Conservation (phyloP, 2,113 vertebrate genomes). For the Tachycineta bicolor region DNA sequence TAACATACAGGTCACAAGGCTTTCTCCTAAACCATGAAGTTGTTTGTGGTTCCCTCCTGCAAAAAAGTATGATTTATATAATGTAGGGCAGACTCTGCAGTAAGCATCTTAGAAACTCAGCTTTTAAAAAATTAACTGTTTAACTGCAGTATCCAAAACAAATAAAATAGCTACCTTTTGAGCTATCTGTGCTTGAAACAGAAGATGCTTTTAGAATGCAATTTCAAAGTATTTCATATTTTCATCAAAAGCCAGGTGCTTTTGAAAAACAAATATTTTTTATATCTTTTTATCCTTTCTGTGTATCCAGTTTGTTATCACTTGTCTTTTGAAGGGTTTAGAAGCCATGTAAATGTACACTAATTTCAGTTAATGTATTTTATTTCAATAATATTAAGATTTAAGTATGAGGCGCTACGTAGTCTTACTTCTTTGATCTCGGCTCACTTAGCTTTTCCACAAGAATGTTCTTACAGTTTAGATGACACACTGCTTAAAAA, state of each 20-base stretch:
- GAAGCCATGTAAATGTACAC: background rate
- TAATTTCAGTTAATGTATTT: background rate
- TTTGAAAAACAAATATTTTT: background rate
- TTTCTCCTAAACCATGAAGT: background rate
- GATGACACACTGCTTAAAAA: background rate
- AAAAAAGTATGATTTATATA: background rate
- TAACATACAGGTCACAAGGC: background rate
- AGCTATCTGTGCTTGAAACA: background rate
- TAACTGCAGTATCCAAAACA: background rate
- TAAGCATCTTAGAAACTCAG: background rate
- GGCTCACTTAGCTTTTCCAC: background rate
- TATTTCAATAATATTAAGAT: background rate
- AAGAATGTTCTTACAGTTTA: background rate
- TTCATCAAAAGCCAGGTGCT: background rate
- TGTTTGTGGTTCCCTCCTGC: background rate
- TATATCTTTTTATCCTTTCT: background rate
- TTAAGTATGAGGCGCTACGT: background rate
- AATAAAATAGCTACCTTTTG: conserved; percentile 15
- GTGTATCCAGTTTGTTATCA: background rate
- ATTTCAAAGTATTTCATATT: background rate
- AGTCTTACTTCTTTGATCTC: background rate
- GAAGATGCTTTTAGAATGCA: background rate
- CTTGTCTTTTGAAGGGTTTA: background rate
- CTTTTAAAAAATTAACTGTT: background rate
- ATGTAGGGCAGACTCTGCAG: background rate